Conservation (phyloP, 2,888 invertebrate species). For the Archips crataeganus region DNA sequence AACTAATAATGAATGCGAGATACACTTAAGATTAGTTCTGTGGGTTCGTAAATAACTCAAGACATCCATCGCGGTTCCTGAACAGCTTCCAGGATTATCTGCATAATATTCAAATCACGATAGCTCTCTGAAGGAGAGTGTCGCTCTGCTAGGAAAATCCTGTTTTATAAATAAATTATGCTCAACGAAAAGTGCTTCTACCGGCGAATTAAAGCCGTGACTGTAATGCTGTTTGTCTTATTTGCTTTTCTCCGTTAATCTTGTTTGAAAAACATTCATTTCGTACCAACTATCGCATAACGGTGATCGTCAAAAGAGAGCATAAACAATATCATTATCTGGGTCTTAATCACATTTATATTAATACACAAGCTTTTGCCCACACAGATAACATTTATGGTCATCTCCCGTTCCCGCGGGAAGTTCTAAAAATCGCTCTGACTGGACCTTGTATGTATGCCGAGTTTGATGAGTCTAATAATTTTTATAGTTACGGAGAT, state of each 20-base stretch:
- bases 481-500: too few relatives aligned
- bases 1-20: background rate
- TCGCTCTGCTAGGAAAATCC: constrained; percentile 23
- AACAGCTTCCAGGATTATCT: constrained; percentile 24
- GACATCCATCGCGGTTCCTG: constrained; percentile 14
- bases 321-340: too few relatives aligned
- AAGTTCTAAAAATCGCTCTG: too few relatives aligned
- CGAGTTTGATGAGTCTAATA: too few relatives aligned
- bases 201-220: constrained; percentile 33
- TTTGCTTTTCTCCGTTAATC: background rate
- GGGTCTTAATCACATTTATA: too few relatives aligned
- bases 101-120: constrained; percentile 41
- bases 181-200: constrained; percentile 33
- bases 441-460: too few relatives aligned
- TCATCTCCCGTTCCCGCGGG: too few relatives aligned
- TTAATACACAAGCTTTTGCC: too few relatives aligned
- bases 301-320: background rate
- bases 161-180: constrained; percentile 30
- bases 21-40: constrained; percentile 13
- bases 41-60: constrained; percentile 29
- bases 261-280: constrained; percentile 5
- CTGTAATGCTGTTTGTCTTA: constrained; percentile 28
- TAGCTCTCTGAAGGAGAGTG: constrained; percentile 16
- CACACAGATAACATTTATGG: too few relatives aligned
- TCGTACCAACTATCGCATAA: background rate